Percentiles rank a stretch among this genome's conserved stretches.
Conservation (phyloP, 2,113 vertebrate species). For the Thunnus maccoyii region DNA sequence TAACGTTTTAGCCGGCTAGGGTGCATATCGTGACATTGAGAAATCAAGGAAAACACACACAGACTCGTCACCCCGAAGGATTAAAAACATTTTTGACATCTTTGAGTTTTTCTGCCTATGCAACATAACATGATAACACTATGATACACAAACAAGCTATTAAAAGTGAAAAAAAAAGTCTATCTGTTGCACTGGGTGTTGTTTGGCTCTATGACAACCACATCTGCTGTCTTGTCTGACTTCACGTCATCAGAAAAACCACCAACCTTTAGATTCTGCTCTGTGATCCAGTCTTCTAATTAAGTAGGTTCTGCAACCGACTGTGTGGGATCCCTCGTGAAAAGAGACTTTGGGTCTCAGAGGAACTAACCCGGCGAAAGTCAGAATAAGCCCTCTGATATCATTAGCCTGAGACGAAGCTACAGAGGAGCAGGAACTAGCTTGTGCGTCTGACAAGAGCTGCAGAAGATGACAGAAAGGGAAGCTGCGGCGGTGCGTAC, state of each 20-base stretch:
- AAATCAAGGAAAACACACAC: background rate
- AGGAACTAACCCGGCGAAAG: background rate
- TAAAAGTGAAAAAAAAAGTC: too few species aligned
- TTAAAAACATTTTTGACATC: background rate
- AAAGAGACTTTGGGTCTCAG: background rate
- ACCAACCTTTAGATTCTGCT: constrained; percentile 5
- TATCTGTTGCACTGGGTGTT: background rate
- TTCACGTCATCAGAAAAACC: background rate
- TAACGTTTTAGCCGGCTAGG: background rate
- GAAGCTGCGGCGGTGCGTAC: constrained; percentile 63
- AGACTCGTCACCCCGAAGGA: background rate
- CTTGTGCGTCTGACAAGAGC: constrained; percentile 9
- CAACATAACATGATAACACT: background rate
- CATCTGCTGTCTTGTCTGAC: background rate
- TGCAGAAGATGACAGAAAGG: constrained; percentile 39
- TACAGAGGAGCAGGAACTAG: background rate
- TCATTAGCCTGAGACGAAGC: background rate
- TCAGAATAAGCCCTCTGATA: background rate
- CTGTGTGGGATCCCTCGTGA: background rate
- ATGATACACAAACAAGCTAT: too few species aligned
- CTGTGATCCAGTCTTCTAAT: background rate
- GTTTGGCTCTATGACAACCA: background rate
- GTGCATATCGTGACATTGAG: background rate
- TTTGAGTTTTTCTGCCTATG: background rate
- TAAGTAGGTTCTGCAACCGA: background rate